Evolutionary conservation across 2,113 vertebrate genomes (phyloP).

Genomic region (Scalopus aquaticus): DNA sequence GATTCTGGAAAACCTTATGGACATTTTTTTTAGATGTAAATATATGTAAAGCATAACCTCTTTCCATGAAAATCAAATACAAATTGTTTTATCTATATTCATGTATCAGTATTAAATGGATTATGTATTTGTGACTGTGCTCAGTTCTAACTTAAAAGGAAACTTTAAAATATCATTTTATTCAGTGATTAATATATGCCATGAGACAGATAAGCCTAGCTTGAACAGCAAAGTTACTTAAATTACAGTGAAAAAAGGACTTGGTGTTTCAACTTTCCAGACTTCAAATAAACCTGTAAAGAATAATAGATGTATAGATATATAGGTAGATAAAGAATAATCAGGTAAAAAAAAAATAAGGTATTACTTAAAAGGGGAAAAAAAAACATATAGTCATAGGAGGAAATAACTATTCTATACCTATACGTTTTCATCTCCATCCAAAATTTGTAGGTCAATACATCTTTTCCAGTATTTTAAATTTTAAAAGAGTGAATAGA

Average conservation of each 20-base stretch:
- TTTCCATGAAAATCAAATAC: background rate
- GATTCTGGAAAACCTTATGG: background rate
- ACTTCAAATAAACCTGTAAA: background rate
- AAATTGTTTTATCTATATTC: background rate
- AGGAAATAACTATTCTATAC: background rate
- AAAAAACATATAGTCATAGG: background rate
- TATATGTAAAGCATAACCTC: background rate
- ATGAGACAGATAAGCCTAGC: background rate
- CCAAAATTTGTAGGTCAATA: background rate
- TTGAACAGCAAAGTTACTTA: background rate
- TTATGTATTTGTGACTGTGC: background rate
- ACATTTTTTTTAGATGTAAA: background rate
- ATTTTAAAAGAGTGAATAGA: background rate
- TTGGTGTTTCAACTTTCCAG: background rate
- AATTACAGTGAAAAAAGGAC: background rate
- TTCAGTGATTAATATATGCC: background rate
- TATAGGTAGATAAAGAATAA: background rate
- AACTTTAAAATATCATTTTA: background rate
- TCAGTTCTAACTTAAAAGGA: background rate
- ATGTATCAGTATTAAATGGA: background rate
- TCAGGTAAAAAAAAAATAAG: background rate
- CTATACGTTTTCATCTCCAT: background rate
- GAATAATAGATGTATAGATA: background rate
- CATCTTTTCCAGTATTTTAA: background rate
- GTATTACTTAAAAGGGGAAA: background rate